A percentile compares a stretch with the other conserved stretches of the same genome.
These are phyloP conservation scores for Jaculus jaculus DNA, from an alignment of 2,113 vertebrate species.

Conservation along the genomic window DNA sequence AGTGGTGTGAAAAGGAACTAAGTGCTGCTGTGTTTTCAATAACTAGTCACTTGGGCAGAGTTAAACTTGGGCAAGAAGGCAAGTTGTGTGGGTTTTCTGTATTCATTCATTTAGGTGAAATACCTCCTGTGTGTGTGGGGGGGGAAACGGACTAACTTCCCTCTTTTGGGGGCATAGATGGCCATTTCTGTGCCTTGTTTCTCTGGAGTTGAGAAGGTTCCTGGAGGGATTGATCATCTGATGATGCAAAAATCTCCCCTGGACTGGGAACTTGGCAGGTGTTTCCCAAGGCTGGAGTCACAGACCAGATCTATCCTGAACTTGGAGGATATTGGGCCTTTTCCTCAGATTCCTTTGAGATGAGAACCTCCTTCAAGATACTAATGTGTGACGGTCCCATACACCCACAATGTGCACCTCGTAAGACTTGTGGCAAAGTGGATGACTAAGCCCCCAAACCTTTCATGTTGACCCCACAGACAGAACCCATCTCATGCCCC, in stretches of 20 bases:
- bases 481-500: background rate
- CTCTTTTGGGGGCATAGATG: background rate
- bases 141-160: background rate
- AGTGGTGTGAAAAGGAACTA: conserved; percentile 61
- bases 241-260: background rate
- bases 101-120: background rate
- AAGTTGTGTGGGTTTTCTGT: background rate
- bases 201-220: background rate
- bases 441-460: too few relatives aligned
- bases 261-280: background rate
- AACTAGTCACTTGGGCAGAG: background rate
- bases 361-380: background rate
- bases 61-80: conserved; percentile 18
- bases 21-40: background rate
- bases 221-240: background rate
- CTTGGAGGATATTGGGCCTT: background rate
- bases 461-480: background rate
- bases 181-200: background rate
- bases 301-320: background rate
- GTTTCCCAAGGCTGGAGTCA: background rate
- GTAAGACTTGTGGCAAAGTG: background rate
- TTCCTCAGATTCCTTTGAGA: background rate
- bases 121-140: background rate
- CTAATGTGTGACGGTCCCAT: background rate
- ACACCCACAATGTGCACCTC: background rate